A percentile compares a stretch with the other conserved stretches of the same genome.
Evolutionary conservation across 1,140 invertebrate species (phyloP).

Genomic region (Panulirus ornatus): DNA sequence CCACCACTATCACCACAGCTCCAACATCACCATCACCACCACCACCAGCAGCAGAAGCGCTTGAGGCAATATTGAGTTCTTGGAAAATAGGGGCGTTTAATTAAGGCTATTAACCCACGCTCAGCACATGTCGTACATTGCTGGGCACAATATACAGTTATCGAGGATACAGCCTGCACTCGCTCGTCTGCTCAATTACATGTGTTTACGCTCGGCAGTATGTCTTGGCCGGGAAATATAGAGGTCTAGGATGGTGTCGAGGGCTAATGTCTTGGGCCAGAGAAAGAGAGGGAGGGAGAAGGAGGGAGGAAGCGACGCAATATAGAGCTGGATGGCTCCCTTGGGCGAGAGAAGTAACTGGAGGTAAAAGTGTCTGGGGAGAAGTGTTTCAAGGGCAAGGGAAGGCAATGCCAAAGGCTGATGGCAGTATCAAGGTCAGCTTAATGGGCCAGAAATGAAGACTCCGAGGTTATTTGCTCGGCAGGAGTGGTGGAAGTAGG

Average conservation of each 20-base stretch:
- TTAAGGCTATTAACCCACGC: neutral
- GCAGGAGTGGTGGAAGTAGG: no score
- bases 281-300: conserved; percentile 1
- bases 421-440: no score
- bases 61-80: neutral
- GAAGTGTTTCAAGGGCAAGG: no score
- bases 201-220: neutral
- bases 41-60: no score
- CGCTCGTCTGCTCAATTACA: neutral
- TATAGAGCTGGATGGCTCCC: no score
- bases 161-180: neutral
- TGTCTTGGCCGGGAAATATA: neutral
- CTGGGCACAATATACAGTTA: neutral
- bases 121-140: neutral
- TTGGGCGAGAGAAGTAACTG: no score
- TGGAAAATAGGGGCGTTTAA: neutral
- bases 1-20: neutral
- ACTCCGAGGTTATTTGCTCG: no score
- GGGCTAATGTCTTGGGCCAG: no score
- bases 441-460: no score
- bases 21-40: no score
- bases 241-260: neutral
- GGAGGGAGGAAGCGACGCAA: conserved; percentile 21
- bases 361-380: no score
- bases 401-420: no score